Base-by-base conservation (phyloP, 2,888 invertebrate species). In the Philereme transversata region DNA sequence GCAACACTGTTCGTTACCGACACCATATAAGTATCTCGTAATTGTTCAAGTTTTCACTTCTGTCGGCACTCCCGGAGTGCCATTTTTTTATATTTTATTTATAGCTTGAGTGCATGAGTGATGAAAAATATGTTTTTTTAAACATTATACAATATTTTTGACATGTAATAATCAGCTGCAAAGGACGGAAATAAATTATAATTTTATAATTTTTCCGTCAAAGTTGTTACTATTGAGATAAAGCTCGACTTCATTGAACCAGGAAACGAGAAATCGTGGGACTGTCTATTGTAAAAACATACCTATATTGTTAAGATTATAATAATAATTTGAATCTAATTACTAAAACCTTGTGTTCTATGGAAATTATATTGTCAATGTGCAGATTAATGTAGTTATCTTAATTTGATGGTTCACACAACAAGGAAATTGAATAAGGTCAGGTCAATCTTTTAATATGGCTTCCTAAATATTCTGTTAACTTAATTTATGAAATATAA, bases 251-350 rank as follows among this genome's bases (percentile, higher is more conserved):
- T 74, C 72, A 79, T 77, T 75, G 68, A 78, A 80, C 74, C 81
- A 83, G 85, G 85, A 86, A 86, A 78, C 77, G 75, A 79, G 78
- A 81, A 78, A 70, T 70, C 85, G 84, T 86, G 85, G 75, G 85
- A 84, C 65, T 64, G 59, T 52, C 53, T 58, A 71, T 72, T 75
- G 76, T 76, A 67, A 67, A 40, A 45, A 58, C 34, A 59, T 70
- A 71, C 69, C 71, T 77, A 45, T 43, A 45, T 45, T 22, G 22
- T 45, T 45, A 11, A 44, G 11, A 44, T 44, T 44, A 52, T 62
- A 48, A 60, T 60, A 61, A 50, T 51, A 54, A 64, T 53, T 61
- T 57, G 48, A 53, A 48, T 59, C 46, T 59, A 49, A 53, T 65
- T 50, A 57, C 53, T 35, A 10, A 54, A 60, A 51, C 62, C 63